Percentiles rank a stretch among this genome's conserved stretches.
Conservation (phyloP, 2,888 invertebrate species). For the Cantharis flavilabris region DNA sequence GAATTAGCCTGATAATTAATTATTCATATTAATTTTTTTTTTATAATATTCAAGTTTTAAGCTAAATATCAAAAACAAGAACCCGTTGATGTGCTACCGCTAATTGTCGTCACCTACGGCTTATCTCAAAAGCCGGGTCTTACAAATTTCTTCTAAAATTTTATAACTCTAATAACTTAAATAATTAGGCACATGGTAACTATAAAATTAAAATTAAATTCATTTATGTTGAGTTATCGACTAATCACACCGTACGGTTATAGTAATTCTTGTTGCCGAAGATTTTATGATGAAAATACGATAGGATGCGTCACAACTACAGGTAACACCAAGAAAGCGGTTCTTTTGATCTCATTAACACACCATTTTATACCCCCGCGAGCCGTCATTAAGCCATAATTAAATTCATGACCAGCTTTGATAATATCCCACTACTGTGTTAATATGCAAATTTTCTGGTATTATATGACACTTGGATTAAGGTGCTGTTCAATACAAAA, state of each 20-base stretch:
- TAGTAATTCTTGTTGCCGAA: background rate
- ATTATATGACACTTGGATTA: background rate
- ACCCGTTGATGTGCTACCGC: background rate
- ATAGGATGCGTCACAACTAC: constrained; percentile 4
- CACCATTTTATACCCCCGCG: constrained; percentile 9
- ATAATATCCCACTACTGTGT: constrained; percentile 6
- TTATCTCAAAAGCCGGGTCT: background rate
- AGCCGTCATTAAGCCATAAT: constrained; percentile 6
- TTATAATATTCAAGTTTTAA: background rate
- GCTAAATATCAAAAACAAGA: background rate
- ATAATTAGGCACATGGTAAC: background rate
- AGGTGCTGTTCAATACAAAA: background rate
- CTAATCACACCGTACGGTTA: background rate
- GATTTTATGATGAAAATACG: background rate
- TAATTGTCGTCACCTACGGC: background rate
- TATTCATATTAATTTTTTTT: background rate
- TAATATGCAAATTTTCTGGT: constrained; percentile 1
- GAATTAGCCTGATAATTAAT: too few species aligned
- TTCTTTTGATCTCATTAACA: constrained; percentile 37
- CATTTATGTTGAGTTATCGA: background rate
- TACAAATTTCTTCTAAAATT: background rate
- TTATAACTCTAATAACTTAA: background rate
- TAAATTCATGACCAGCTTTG: constrained; percentile 11
- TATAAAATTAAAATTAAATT: background rate
- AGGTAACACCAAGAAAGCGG: constrained; percentile 31